Evolutionary conservation across 2,888 invertebrate genomes (phyloP).

Genomic region (Notodonta ziczac): DNA sequence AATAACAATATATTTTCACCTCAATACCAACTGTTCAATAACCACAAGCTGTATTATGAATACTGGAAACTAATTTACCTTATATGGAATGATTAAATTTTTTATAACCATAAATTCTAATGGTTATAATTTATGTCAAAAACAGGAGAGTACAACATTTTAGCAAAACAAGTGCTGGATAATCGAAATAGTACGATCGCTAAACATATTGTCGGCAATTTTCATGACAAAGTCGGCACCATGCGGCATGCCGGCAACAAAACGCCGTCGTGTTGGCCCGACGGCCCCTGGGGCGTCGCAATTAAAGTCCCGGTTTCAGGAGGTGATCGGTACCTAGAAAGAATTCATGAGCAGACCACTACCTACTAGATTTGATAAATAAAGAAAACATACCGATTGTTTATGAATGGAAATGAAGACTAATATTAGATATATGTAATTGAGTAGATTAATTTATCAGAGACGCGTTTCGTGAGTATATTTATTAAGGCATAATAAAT

Average conservation of each 20-base stretch:
- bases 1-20: conserved; percentile 6
- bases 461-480: too few species aligned
- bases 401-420: background rate
- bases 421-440: background rate
- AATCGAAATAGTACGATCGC: conserved; percentile 48
- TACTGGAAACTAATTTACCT: background rate
- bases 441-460: too few species aligned
- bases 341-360: conserved; percentile 49
- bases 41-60: background rate
- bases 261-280: conserved; percentile 69
- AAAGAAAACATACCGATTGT: conserved; percentile 1
- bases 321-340: conserved; percentile 59
- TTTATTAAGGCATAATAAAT: too few species aligned
- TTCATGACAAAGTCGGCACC: conserved; percentile 64
- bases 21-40: background rate
- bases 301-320: conserved; percentile 67
- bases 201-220: conserved; percentile 63
- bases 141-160: conserved; percentile 20
- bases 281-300: conserved; percentile 75
- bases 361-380: conserved; percentile 40
- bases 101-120: too few species aligned
- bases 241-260: conserved; percentile 64
- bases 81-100: too few species aligned
- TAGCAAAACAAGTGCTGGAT: conserved; percentile 42
- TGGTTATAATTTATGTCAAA: background rate